Percentiles rank a stretch among this genome's conserved stretches.
These are phyloP conservation scores for Pelodiscus sinensis DNA, from an alignment of 2,113 vertebrate genomes.

Conservation along the genomic window DNA sequence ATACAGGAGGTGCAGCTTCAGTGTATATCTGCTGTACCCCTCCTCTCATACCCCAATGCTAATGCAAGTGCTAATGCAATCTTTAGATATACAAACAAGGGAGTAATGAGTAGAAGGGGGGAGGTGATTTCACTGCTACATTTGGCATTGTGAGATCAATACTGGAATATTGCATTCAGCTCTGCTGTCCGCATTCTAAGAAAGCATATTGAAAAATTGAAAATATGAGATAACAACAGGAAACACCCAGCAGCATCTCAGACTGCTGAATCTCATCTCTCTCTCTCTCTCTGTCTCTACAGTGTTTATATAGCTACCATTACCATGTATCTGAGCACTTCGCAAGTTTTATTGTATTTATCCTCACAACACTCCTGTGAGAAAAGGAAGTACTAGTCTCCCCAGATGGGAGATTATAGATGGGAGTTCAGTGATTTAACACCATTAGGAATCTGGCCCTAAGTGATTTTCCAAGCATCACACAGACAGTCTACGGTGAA, in stretches of 20 bases:
- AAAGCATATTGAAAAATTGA: not conserved
- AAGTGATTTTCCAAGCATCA: not conserved
- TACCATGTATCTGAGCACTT: not conserved
- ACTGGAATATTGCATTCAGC: too few species aligned
- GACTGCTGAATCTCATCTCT: not conserved
- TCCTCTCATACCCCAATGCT: too few species aligned
- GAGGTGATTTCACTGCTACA: too few species aligned
- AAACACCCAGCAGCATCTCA: not conserved
- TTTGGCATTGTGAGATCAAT: too few species aligned
- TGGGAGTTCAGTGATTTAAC: fast-evolving
- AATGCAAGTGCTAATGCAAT: too few species aligned
- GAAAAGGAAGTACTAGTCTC: not conserved
- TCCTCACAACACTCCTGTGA: not conserved
- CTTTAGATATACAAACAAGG: too few species aligned
- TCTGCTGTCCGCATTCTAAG: not conserved
- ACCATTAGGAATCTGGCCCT: not conserved
- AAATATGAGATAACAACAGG: not conserved
- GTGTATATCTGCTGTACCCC: too few species aligned
- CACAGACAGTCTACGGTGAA: not conserved
- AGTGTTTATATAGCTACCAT: not conserved
- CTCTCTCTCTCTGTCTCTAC: not conserved
- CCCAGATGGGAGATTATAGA: not conserved
- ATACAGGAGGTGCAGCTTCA: too few species aligned
- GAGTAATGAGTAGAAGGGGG: too few species aligned
- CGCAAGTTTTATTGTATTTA: not conserved